These are phyloP conservation scores for Myripristis murdjan DNA, from an alignment of 2,797 vertebrate genomes.

Conservation along the genomic window DNA sequence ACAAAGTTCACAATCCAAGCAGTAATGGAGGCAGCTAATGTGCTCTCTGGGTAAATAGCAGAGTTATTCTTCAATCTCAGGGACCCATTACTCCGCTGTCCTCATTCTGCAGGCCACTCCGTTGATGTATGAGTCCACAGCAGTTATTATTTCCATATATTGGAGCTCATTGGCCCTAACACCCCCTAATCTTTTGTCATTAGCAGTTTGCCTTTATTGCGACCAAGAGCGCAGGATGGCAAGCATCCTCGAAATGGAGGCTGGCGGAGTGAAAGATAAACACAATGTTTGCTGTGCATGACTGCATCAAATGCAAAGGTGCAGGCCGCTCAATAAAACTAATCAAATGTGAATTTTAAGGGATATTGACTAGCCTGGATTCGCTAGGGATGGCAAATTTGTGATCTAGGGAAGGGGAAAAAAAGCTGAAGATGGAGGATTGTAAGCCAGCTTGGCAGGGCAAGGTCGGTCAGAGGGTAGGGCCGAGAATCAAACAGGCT, in stretches of 20 bases:
- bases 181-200: constrained; percentile 66
- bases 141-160: constrained; percentile 55
- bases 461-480: constrained; percentile 58
- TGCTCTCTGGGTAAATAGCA: constrained; percentile 50
- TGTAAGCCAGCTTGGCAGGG: constrained; percentile 44
- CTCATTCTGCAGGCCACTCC: constrained; percentile 1
- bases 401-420: constrained; percentile 35
- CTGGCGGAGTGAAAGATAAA: constrained; percentile 51
- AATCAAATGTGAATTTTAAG: constrained; percentile 82
- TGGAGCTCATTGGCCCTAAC: constrained; percentile 36
- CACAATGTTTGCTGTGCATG: constrained; percentile 54
- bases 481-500: not conserved
- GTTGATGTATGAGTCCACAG: constrained; percentile 33
- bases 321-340: constrained; percentile 74
- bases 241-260: constrained; percentile 27
- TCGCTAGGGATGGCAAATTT: constrained; percentile 58
- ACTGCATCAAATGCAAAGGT: constrained; percentile 59
- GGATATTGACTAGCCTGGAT: constrained; percentile 66
- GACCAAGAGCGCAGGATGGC: constrained; percentile 30
- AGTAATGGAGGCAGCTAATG: constrained; percentile 35
- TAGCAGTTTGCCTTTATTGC: constrained; percentile 53
- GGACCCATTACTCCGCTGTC: constrained; percentile 40
- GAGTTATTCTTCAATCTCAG: constrained; percentile 29
- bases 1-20: constrained; percentile 6
- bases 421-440: constrained; percentile 36